Conservation (phyloP, 2,113 vertebrate species). For the Lamprotornis superbus region DNA sequence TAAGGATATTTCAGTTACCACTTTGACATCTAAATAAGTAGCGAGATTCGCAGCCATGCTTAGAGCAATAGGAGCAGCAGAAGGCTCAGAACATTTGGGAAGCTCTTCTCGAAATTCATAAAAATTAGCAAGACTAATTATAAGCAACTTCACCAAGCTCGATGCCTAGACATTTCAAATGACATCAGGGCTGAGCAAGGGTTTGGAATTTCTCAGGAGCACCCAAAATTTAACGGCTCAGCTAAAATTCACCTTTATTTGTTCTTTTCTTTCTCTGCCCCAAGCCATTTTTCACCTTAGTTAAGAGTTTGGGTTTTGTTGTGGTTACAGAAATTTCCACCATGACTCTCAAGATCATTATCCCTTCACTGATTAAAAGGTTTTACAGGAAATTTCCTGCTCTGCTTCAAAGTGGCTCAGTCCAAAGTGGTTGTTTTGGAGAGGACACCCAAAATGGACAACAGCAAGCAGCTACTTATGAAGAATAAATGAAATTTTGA, state of each 20-base stretch:
- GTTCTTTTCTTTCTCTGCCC: too few relatives aligned
- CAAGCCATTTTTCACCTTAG: neutral
- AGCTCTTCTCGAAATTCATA: neutral
- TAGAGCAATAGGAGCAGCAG: conserved; percentile 35
- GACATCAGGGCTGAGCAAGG: neutral
- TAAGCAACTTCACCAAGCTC: neutral
- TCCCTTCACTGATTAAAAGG: neutral
- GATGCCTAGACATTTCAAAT: neutral
- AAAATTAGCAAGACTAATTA: conserved; percentile 55
- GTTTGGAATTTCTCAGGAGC: neutral
- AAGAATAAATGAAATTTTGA: neutral
- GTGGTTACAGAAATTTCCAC: neutral
- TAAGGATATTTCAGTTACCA: conserved; percentile 32
- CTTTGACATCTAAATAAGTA: conserved; percentile 46
- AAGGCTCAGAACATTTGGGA: conserved; percentile 53
- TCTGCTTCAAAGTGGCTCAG: rapidly evolving
- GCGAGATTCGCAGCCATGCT: neutral
- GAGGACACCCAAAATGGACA: rapidly evolving
- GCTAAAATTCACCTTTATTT: neutral
- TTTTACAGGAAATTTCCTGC: neutral
- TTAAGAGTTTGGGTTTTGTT: neutral
- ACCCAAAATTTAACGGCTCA: neutral
- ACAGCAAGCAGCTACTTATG: neutral
- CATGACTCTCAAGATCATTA: rapidly evolving
- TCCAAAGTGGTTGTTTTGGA: neutral